Conservation (phyloP, 2,797 vertebrate species). For the Botia kubotai region DNA sequence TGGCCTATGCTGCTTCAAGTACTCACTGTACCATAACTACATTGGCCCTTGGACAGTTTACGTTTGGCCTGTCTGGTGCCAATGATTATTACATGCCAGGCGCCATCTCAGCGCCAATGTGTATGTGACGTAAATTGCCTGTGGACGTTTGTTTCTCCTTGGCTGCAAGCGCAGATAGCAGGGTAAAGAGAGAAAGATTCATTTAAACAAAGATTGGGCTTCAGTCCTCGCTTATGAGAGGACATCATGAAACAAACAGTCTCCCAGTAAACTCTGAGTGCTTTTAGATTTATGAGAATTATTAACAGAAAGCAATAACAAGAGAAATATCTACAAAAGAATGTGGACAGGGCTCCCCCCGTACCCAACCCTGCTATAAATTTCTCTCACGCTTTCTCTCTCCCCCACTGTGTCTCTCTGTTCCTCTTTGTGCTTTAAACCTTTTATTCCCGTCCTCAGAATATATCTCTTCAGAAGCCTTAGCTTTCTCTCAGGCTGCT, state of each 20-base stretch:
- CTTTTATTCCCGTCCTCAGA: neutral
- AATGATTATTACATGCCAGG: slow-evolving; percentile 51
- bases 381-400: slow-evolving; percentile 11
- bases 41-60: slow-evolving; percentile 57
- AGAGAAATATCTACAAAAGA: slow-evolving; percentile 29
- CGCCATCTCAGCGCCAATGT: slow-evolving; percentile 47
- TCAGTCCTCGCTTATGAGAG: slow-evolving; percentile 1
- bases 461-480: slow-evolving; percentile 12
- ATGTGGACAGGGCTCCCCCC: neutral
- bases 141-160: slow-evolving; percentile 48
- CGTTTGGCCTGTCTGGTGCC: slow-evolving; percentile 58
- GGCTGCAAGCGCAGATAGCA: slow-evolving; percentile 33
- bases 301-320: slow-evolving; percentile 30
- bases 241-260: slow-evolving; percentile 9
- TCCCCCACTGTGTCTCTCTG: neutral
- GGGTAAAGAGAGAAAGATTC: slow-evolving; percentile 30
- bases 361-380: neutral
- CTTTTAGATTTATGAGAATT: neutral
- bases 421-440: neutral
- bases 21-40: slow-evolving; percentile 53
- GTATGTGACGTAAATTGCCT: slow-evolving; percentile 56
- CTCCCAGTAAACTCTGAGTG: slow-evolving; percentile 15
- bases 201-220: slow-evolving; percentile 39
- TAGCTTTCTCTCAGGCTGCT: neutral
- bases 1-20: slow-evolving; percentile 50